Evolutionary conservation across 92 coral and sea anemone species (phyloP).

Genomic region (Isaurus tuberculatus): DNA sequence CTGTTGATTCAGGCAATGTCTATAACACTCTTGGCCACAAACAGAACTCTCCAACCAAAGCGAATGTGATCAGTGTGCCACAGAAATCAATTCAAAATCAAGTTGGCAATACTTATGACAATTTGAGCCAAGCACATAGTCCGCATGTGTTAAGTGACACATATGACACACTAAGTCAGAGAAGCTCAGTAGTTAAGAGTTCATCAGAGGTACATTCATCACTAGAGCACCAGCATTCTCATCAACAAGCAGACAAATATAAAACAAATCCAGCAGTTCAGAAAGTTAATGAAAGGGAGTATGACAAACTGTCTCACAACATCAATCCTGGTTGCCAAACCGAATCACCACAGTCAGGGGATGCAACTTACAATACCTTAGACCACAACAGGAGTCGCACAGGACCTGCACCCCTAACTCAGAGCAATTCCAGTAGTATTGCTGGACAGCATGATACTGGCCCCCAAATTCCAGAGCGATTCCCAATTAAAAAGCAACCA

Average conservation of each 20-base stretch:
- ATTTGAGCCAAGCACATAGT: conserved; percentile 35
- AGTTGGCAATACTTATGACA: conserved; percentile 38
- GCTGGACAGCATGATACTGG: background rate
- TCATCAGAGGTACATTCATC: conserved; percentile 3
- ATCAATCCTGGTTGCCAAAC: conserved; percentile 17
- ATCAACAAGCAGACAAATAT: conserved; percentile 46
- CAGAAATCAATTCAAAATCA: background rate
- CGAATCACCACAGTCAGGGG: conserved; percentile 2
- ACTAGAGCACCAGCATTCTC: conserved; percentile 40
- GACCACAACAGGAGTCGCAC: conserved; percentile 15
- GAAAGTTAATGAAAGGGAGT: conserved; percentile 25
- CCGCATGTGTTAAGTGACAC: conserved; percentile 40
- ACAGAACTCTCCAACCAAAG: conserved; percentile 41
- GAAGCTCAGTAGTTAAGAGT: background rate
- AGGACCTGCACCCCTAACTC: background rate
- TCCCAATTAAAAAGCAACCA: background rate
- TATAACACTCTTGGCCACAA: conserved; percentile 56
- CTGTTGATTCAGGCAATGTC: conserved; percentile 32
- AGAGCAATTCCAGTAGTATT: background rate
- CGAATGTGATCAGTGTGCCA: background rate
- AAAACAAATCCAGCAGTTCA: conserved; percentile 3
- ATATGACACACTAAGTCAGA: conserved; percentile 47
- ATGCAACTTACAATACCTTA: conserved; percentile 41
- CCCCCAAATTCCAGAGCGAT: conserved; percentile 9
- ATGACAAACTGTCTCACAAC: conserved; percentile 55